Base-by-base conservation (phyloP, 2,888 invertebrate species). In the Heteropelma amictum region DNA sequence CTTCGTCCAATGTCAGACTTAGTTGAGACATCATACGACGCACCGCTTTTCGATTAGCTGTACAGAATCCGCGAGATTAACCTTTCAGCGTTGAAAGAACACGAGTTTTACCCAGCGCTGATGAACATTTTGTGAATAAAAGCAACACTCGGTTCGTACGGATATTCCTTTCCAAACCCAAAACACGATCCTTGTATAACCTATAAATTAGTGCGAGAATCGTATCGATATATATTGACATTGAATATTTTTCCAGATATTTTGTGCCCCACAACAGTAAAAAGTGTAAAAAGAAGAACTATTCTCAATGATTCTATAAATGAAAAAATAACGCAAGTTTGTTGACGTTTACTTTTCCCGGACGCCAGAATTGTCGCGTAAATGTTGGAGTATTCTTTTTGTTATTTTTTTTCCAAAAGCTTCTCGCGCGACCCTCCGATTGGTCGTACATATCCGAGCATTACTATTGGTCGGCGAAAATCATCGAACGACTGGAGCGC, bases 1-100 rank as follows among this genome's bases (percentile, higher is more conserved):
- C 85, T 19, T 86, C 85, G 8, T 85, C 83, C 12, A 82, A 21
- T 2, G 80, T 80, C 8, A 83, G 72, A 58, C 79, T 81, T 26
- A 70, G 23, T 19, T 83, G 80, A 19, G 86, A 83, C 86, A 86
- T 85, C 35, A 14, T 81, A 23, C 3, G 1, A 1, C 12, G 40
- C 10, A n/a, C n/a, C 3, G 8, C 7, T 49, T 14, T 33, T 28
- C 14, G 10, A 42, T 26, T 6, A 4, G 23, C 8, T 14, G 12
- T 8, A 12, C 33, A 38, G n/a, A 38, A 47, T 14, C 38, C 8
- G n/a, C 8, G n/a, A 56, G 42, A 19, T 6, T 23, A 3, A 47
- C 26, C 21, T 49, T 38, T n/a, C 12, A 28, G n/a, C 7, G 21
- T 14, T 4, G 17, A n/a, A 38, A 21, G 10, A 3, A 19, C 30